Conservation (phyloP, 2,113 vertebrate species). For the Laterallus jamaicensis region DNA sequence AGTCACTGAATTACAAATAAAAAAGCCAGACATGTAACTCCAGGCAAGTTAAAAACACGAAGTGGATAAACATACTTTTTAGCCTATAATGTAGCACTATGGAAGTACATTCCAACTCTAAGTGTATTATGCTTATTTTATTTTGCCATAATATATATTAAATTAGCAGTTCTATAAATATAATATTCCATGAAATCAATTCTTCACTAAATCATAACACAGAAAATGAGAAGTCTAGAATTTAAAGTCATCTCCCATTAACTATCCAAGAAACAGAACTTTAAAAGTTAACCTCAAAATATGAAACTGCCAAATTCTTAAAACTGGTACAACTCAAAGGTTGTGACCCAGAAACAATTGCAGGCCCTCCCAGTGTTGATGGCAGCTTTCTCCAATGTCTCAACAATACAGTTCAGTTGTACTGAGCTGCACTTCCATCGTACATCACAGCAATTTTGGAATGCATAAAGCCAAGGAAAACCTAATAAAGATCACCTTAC, state of each 20-base stretch:
- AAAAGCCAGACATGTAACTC: neutral
- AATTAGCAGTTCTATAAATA: neutral
- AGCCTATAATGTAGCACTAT: neutral
- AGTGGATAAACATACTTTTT: neutral
- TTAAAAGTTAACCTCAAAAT: neutral
- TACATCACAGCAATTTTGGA: neutral
- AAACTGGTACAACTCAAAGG: neutral
- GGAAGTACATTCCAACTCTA: neutral
- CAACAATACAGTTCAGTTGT: neutral
- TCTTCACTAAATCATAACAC: neutral
- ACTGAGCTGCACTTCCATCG: neutral
- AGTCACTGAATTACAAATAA: neutral
- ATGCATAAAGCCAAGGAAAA: neutral
- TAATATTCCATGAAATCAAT: neutral
- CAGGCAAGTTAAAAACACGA: neutral
- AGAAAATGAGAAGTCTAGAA: neutral
- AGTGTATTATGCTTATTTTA: neutral
- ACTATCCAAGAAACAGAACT: neutral
- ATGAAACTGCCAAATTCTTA: neutral
- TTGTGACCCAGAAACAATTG: neutral
- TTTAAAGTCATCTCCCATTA: neutral
- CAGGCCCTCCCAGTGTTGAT: neutral
- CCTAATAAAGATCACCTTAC: neutral
- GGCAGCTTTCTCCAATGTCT: neutral
- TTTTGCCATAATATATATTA: neutral